Conservation (phyloP, 2,888 invertebrate species). For the Phania funesta region DNA sequence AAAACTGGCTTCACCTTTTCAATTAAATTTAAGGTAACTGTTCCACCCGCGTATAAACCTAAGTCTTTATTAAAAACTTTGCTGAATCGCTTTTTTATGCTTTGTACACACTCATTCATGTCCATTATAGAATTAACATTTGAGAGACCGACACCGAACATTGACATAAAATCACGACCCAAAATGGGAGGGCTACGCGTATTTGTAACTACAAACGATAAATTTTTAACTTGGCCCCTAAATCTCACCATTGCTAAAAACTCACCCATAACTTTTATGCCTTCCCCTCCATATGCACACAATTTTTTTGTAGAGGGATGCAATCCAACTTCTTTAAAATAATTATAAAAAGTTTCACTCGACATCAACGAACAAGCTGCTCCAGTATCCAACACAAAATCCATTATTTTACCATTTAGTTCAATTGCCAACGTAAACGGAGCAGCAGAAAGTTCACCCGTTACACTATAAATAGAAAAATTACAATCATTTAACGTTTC, state of each 20-base stretch:
- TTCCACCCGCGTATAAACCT: neutral
- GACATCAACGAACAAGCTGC: conserved; percentile 12
- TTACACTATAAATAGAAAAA: conserved; percentile 16
- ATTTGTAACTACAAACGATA: conserved; percentile 28
- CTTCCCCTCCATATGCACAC: conserved; percentile 3
- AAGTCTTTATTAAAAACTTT: conserved; percentile 18
- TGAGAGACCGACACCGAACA: conserved; percentile 14
- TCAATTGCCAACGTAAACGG: no score
- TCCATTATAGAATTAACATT: neutral
- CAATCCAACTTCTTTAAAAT: neutral
- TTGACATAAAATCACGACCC: conserved; percentile 24
- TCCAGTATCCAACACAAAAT: conserved; percentile 14
- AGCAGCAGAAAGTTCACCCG: conserved; percentile 36
- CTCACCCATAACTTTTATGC: conserved; percentile 8
- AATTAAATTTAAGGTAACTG: neutral
- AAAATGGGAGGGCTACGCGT: conserved; percentile 15
- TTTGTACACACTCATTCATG: neutral
- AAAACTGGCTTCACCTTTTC: conserved; percentile 30
- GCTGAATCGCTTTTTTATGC: neutral
- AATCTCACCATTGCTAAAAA: conserved; percentile 13
- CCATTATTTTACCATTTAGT: neutral
- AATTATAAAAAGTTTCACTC: neutral
- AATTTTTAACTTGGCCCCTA: neutral
- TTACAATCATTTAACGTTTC: neutral
- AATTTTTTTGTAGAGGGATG: neutral